Conservation (phyloP, 2,113 vertebrate genomes). For the Sardina pilchardus region DNA sequence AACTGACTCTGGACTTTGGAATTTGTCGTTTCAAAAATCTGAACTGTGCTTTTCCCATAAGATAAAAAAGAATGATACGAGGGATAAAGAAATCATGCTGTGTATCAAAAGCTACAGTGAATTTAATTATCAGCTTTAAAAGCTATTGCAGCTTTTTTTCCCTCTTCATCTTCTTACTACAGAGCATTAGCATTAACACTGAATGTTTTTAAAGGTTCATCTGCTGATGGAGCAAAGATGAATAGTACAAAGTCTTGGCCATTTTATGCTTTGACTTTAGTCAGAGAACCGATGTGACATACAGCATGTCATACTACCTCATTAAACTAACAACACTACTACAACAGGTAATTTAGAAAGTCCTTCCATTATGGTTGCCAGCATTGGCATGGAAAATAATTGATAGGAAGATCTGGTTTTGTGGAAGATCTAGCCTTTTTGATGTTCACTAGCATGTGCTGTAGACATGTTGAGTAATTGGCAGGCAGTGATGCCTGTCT, state of each 20-base stretch:
- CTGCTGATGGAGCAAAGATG: not conserved
- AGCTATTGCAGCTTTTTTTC: not conserved
- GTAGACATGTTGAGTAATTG: not conserved
- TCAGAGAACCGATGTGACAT: too few relatives aligned
- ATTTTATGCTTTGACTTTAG: too few relatives aligned
- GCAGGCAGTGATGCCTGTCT: not conserved
- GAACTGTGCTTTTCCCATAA: not conserved
- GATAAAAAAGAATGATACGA: not conserved
- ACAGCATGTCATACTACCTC: too few relatives aligned
- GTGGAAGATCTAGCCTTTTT: not conserved
- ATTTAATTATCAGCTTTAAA: not conserved
- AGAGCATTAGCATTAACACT: not conserved
- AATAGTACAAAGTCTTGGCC: too few relatives aligned
- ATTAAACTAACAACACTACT: too few relatives aligned
- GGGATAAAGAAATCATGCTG: not conserved
- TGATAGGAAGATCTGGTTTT: not conserved
- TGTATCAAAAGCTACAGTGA: not conserved
- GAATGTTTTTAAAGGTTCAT: not conserved
- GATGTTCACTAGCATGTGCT: not conserved
- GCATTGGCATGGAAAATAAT: not conserved
- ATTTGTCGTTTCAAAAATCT: not conserved
- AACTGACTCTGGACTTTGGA: not conserved
- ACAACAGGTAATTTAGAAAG: too few relatives aligned
- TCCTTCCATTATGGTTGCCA: not conserved
- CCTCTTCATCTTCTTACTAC: too few relatives aligned